Percentiles rank a stretch among this genome's conserved stretches.
phyloP scores from a whole-genome alignment of 2,888 invertebrate species.

The Drosophila tripunctata region DNA sequence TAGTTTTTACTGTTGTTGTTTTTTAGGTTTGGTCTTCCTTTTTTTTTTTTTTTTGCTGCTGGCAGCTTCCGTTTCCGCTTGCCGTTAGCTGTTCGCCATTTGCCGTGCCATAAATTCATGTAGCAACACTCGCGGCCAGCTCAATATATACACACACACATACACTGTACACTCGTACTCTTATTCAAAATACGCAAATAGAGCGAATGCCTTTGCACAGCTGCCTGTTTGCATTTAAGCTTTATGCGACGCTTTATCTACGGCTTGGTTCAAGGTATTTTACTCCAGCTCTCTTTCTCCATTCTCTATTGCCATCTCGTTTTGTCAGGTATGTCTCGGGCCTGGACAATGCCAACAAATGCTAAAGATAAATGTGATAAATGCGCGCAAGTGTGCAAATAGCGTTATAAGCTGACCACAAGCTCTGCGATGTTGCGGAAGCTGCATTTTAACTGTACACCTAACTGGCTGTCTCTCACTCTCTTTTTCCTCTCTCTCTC shows the following conservation, averaged over 20 bases:
- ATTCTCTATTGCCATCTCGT: background rate
- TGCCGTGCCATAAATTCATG: conserved; percentile 56
- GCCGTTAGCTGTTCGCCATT: conserved; percentile 3
- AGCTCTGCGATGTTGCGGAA: conserved; percentile 48
- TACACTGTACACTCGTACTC: too few relatives aligned
- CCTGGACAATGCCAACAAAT: conserved; percentile 46
- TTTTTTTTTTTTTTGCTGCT: conserved; percentile 19
- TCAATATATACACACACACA: conserved; percentile 40
- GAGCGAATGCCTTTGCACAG: conserved; percentile 57
- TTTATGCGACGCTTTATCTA: conserved; percentile 69
- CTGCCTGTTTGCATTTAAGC: conserved; percentile 71
- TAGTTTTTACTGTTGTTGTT: conserved; percentile 11
- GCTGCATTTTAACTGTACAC: conserved; percentile 24
- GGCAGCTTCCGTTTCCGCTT: conserved; percentile 25
- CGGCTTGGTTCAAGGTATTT: conserved; percentile 52
- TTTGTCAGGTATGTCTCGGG: background rate
- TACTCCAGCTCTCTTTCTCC: background rate
- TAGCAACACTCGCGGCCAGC: conserved; percentile 32
- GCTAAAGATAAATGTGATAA: conserved; percentile 75
- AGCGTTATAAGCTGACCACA: conserved; percentile 75
- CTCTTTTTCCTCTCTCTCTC: background rate
- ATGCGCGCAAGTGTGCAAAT: conserved; percentile 68
- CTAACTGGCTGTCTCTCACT: background rate
- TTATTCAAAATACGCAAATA: conserved; percentile 72
- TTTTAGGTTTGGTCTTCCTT: conserved; percentile 15